Conservation (phyloP, 2,888 invertebrate species). For the Nomada fucata region DNA sequence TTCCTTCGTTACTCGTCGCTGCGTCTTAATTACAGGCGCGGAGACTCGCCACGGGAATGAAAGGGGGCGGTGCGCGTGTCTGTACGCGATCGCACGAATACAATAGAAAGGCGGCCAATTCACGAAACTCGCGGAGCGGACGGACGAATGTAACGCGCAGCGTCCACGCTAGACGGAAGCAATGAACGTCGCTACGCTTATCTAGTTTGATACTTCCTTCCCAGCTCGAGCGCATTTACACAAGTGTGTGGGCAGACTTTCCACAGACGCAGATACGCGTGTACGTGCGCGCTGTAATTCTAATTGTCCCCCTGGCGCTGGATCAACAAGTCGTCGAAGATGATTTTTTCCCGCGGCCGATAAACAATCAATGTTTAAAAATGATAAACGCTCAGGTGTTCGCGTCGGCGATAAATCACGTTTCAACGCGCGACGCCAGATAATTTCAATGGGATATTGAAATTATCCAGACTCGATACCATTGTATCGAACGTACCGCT, state of each 20-base stretch:
- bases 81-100: too few relatives aligned
- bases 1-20: too few relatives aligned
- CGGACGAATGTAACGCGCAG: constrained; percentile 44
- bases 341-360: neutral
- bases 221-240: constrained; percentile 58
- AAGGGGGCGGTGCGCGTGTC: too few relatives aligned
- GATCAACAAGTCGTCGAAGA: too few relatives aligned
- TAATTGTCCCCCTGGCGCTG: too few relatives aligned
- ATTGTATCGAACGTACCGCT: constrained; percentile 33
- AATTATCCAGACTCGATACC: neutral
- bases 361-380: neutral
- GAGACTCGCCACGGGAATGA: too few relatives aligned
- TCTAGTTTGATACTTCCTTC: constrained; percentile 77
- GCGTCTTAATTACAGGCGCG: too few relatives aligned
- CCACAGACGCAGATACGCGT: constrained; percentile 14
- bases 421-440: too few relatives aligned
- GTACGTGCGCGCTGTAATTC: too few relatives aligned
- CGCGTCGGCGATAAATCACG: constrained; percentile 16
- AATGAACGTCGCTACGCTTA: constrained; percentile 70
- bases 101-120: constrained; percentile 20
- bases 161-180: constrained; percentile 67
- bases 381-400: neutral
- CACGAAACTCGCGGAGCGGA: constrained; percentile 28
- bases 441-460: constrained; percentile 6
- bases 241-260: constrained; percentile 42